Percentiles rank a stretch among this genome's conserved stretches.
These are phyloP conservation scores for Coleophora deauratella DNA, from an alignment of 2,888 invertebrate species.

Conservation along the genomic window DNA sequence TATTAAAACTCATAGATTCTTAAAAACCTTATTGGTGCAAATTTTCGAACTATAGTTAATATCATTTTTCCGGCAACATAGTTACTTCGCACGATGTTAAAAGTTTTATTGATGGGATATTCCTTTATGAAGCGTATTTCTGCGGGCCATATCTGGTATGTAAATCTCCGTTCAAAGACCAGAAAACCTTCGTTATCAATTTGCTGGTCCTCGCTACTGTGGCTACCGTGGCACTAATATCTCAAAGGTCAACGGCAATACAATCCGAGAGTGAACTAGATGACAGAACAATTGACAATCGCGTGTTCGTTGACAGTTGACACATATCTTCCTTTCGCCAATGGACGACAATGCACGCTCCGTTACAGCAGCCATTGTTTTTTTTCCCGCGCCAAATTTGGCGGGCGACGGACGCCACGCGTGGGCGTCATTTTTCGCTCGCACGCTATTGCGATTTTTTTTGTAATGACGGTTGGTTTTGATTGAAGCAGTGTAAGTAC, in stretches of 20 bases:
- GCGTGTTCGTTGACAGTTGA: constrained; percentile 22
- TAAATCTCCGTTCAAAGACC: too few species aligned
- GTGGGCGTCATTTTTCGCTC: constrained; percentile 60
- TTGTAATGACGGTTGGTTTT: constrained; percentile 68
- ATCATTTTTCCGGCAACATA: too few species aligned
- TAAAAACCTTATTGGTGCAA: too few species aligned
- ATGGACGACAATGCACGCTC: constrained; percentile 27
- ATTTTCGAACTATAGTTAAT: too few species aligned
- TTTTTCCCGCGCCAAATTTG: constrained; percentile 49
- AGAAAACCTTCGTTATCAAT: too few species aligned
- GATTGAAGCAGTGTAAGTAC: constrained; percentile 44
- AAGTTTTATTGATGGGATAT: too few species aligned
- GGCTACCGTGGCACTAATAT: not conserved
- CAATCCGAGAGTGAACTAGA: constrained; percentile 31
- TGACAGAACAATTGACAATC: constrained; percentile 23
- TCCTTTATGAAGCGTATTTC: too few species aligned
- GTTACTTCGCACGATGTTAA: too few species aligned
- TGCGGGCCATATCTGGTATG: too few species aligned
- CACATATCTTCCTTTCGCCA: constrained; percentile 35
- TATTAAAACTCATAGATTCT: too few species aligned
- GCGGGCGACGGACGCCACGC: constrained; percentile 24
- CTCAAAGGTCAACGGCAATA: constrained; percentile 12
- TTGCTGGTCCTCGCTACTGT: not conserved
- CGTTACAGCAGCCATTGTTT: constrained; percentile 61
- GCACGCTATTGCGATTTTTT: constrained; percentile 49